Conservation (phyloP, 2,797 vertebrate genomes). For the Apogon hyalosoma region DNA sequence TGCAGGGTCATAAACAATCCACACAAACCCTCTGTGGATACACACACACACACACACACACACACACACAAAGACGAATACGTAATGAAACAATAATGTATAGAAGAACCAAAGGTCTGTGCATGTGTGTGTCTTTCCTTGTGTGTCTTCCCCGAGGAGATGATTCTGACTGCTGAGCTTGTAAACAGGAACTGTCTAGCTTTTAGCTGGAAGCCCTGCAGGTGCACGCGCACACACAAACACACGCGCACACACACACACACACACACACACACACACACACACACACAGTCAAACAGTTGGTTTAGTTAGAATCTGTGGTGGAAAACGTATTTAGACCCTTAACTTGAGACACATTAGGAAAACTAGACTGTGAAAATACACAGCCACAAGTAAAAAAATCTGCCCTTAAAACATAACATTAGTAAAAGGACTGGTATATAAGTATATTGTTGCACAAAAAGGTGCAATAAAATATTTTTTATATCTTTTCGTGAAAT, state of each 20-base stretch:
- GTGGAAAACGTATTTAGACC: no score
- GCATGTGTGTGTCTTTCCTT: constrained; percentile 15
- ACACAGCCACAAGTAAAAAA: no score
- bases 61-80: constrained; percentile 2
- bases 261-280: constrained; percentile 12
- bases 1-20: constrained; percentile 27
- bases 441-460: no score
- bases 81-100: constrained; percentile 34
- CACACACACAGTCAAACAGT: constrained; percentile 24
- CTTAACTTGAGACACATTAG: no score
- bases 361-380: no score
- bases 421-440: no score
- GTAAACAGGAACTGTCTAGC: constrained; percentile 73
- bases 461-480: no score
- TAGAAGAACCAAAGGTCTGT: constrained; percentile 21
- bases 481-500: no score
- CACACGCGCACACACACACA: neutral
- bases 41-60: neutral
- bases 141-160: constrained; percentile 57
- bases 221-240: constrained; percentile 43
- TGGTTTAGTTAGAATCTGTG: constrained; percentile 21
- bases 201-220: constrained; percentile 56
- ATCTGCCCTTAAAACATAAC: no score
- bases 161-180: constrained; percentile 52
- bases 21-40: constrained; percentile 21